Evolutionary conservation across 1,140 invertebrate genomes (phyloP).

Genomic region (Helicoverpa armigera): DNA sequence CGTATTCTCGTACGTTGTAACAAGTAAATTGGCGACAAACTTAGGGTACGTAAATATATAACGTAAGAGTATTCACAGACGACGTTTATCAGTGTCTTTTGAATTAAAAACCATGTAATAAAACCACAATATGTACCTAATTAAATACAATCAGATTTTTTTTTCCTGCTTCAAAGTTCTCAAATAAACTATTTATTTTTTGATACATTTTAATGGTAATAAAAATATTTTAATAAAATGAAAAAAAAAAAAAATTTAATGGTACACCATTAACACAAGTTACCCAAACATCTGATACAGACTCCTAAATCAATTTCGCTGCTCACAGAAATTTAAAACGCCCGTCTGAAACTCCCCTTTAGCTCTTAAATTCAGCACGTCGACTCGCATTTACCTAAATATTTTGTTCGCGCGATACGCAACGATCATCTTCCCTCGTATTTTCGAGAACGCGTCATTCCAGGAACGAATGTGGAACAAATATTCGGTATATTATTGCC

Average conservation of each 20-base stretch:
- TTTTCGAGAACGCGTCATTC: constrained; percentile 28
- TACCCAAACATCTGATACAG: neutral
- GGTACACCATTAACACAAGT: neutral
- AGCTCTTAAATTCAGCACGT: constrained; percentile 23
- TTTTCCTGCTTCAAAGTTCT: no score
- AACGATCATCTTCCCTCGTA: neutral
- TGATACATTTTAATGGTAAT: no score
- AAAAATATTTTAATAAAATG: no score
- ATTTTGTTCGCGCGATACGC: constrained; percentile 7
- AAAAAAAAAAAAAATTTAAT: no score
- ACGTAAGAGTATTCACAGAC: neutral
- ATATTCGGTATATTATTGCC: constrained; percentile 28
- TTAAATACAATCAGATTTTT: no score
- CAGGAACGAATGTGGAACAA: constrained; percentile 31
- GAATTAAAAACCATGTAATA: no score
- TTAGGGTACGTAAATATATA: constrained; percentile 10
- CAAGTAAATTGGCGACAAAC: constrained; percentile 14
- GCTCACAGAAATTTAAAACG: neutral
- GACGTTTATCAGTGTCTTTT: neutral
- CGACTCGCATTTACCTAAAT: constrained; percentile 37
- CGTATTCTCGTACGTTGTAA: constrained; percentile 24
- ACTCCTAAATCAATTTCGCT: neutral
- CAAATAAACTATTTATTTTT: no score
- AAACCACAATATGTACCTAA: no score
- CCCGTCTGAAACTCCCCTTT: neutral